These are phyloP conservation scores for Gymnoscelis rufifasciata DNA, from an alignment of 2,888 invertebrate genomes.

Conservation along the genomic window DNA sequence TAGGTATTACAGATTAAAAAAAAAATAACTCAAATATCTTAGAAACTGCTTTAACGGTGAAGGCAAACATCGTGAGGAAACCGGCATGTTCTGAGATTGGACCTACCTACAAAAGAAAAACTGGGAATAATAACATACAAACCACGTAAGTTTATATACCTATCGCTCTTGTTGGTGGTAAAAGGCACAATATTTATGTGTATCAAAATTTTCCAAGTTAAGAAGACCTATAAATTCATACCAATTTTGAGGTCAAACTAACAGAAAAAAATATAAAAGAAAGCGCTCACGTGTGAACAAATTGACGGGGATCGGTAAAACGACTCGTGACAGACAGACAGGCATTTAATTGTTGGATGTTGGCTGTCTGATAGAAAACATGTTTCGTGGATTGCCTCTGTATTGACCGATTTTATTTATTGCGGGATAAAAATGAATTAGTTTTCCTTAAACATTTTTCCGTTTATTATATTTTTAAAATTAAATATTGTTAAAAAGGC, in stretches of 20 bases:
- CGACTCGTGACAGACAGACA: constrained; percentile 25
- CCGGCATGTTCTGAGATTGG: too few relatives aligned
- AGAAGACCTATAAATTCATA: constrained; percentile 4
- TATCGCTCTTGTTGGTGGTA: too few relatives aligned
- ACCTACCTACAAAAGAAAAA: too few relatives aligned
- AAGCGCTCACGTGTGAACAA: constrained; percentile 28
- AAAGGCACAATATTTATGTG: too few relatives aligned
- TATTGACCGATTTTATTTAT: constrained; percentile 11
- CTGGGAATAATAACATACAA: too few relatives aligned
- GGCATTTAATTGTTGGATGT: constrained; percentile 30
- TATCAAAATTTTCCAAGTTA: too few relatives aligned
- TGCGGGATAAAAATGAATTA: neutral
- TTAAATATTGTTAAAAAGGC: too few relatives aligned
- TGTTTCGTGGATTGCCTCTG: constrained; percentile 11
- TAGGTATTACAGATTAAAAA: too few relatives aligned
- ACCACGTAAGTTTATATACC: too few relatives aligned
- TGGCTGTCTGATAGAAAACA: constrained; percentile 18
- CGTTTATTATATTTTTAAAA: neutral
- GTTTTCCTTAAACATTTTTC: neutral
- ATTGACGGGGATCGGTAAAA: constrained; percentile 23
- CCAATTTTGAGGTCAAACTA: constrained; percentile 16
- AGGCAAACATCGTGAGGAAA: too few relatives aligned
- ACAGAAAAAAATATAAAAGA: constrained; percentile 23
- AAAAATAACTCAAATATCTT: too few relatives aligned
- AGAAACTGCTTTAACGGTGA: too few relatives aligned